Evolutionary conservation across 2,797 vertebrate species (phyloP), one percentile per base, ranked within the genome.

Genomic region (Argya squamiceps): DNA sequence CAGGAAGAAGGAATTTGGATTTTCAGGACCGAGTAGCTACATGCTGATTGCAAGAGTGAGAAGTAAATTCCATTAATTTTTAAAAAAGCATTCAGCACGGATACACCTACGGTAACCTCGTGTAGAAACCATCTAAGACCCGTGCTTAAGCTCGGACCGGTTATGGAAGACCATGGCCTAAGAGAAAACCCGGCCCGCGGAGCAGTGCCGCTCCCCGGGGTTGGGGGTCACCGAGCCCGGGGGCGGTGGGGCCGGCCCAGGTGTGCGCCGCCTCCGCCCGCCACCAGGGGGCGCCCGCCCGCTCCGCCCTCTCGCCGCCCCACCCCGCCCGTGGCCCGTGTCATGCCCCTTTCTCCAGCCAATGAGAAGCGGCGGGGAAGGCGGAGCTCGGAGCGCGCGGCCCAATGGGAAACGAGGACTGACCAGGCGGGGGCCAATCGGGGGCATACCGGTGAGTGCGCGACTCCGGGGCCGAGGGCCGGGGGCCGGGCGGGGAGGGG

Each of bases 121-220:
- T 12, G 14, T 10, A 9, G 32, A 34, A 34, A 3, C 2, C 32
- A 5, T 10, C 5, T 7, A 17, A 24, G 9, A 6, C 23, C n/a
- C 5, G 12, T 9, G 52, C 2, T 10, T 2, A 9, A 14, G 13
- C 3, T 5, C 2, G 22, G 37, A 1, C 8, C 1, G 41, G 4
- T 10, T 1, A 2, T 0, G 14, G 30, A 7, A 11, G 17, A 9
- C 11, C 15, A 10, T 0, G 15, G 78, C 15, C 2, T 2, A 3
- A 12, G 1, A 11, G 15, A 3, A 5, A 19, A 2, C n/a, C 32
- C 7, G 46, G 23, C 1, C 0, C 43, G 3, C 6, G 2, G 29
- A 3, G 20, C 67, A 2, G 2, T 1, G 34, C 0, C 46, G 46
- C 23, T 24, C 46, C 32, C 47, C 23, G 24, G 9, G 2, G 16